Evolutionary conservation across 1,140 invertebrate genomes (phyloP).

Genomic region (Ostrea denselamellosa): DNA sequence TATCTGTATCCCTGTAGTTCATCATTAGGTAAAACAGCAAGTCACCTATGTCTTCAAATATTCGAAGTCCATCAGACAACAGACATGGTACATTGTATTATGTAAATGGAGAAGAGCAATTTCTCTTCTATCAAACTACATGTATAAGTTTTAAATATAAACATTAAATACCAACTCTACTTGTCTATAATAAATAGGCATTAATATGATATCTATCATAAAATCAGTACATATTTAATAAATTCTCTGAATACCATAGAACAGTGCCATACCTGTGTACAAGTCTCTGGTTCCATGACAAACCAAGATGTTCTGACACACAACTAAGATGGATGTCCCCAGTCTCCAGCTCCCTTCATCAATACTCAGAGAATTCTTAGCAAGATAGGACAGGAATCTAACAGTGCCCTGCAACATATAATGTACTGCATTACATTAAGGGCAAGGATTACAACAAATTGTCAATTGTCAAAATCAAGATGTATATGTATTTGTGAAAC

Average conservation of each 20-base stretch:
- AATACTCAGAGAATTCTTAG: constrained; percentile 54
- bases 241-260: not conserved
- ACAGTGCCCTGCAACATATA: constrained; percentile 60
- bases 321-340: constrained; percentile 65
- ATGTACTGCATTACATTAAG: not conserved
- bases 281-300: constrained; percentile 63
- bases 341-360: constrained; percentile 66
- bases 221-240: not conserved
- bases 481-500: not conserved
- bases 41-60: constrained; percentile 68
- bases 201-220: no score
- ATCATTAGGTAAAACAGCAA: constrained; percentile 66
- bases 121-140: not conserved
- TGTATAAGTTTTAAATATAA: not conserved
- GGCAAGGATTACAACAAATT: not conserved
- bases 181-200: not conserved
- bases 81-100: not conserved
- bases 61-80: not conserved
- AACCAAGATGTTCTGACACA: constrained; percentile 65
- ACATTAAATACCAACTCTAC: not conserved
- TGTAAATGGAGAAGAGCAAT: no score
- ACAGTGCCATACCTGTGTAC: constrained; percentile 47
- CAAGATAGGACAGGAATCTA: constrained; percentile 62
- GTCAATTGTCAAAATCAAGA: not conserved
- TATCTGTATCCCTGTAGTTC: constrained; percentile 64